A percentile compares a stretch with the other conserved stretches of the same genome.
Evolutionary conservation across 2,797 vertebrate species (phyloP).

Genomic region (Gymnocypris eckloni): DNA sequence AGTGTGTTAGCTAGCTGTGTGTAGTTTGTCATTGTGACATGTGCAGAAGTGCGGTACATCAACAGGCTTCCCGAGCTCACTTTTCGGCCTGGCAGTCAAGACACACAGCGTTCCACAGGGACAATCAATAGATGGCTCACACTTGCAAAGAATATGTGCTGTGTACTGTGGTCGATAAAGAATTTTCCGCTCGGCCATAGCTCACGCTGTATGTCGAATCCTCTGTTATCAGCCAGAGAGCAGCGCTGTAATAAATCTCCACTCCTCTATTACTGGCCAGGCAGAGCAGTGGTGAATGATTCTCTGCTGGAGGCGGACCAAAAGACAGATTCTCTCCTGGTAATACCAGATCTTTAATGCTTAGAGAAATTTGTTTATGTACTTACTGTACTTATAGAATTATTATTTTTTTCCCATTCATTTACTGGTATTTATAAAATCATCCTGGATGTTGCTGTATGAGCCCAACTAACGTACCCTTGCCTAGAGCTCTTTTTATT

Average conservation of each 20-base stretch:
- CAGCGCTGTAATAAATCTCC: constrained; percentile 37
- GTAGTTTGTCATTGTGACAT: constrained; percentile 56
- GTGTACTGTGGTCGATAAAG: constrained; percentile 37
- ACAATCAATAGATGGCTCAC: constrained; percentile 55
- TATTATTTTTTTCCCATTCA: not conserved
- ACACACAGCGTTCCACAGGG: constrained; percentile 22
- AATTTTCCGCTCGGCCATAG: constrained; percentile 21
- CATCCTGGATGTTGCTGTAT: not conserved
- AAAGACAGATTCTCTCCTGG: constrained; percentile 23
- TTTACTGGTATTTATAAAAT: not conserved
- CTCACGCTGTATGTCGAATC: constrained; percentile 30
- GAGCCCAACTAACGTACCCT: not conserved
- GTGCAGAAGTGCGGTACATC: constrained; percentile 44
- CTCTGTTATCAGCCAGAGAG: constrained; percentile 32
- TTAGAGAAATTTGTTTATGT: not conserved
- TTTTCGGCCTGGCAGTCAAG: constrained; percentile 34
- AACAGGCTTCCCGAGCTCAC: constrained; percentile 38
- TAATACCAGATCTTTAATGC: constrained; percentile 18
- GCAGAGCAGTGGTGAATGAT: constrained; percentile 12
- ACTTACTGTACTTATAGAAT: not conserved
- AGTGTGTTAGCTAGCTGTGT: constrained; percentile 36
- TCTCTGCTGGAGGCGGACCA: constrained; percentile 2
- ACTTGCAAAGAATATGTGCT: constrained; percentile 40
- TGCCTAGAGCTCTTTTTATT: not conserved
- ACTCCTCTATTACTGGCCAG: constrained; percentile 26